These are phyloP conservation scores for Grammomys dolichurus DNA, from an alignment of 2,113 vertebrate genomes.

Conservation along the genomic window DNA sequence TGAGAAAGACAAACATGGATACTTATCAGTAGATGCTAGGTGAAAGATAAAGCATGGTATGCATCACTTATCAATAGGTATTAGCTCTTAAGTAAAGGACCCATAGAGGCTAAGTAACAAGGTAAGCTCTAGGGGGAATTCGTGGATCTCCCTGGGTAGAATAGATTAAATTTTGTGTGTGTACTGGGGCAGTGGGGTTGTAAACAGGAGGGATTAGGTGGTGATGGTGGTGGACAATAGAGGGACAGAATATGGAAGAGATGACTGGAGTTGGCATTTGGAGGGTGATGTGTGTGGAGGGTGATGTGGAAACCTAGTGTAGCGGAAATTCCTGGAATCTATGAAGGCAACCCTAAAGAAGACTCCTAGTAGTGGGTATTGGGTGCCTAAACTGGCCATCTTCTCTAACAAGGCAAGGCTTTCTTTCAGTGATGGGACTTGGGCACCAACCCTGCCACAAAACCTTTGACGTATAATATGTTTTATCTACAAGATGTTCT, in stretches of 20 bases:
- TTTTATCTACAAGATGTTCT: background rate
- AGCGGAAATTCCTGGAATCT: background rate
- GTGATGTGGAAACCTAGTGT: background rate
- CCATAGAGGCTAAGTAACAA: background rate
- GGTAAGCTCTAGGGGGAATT: background rate
- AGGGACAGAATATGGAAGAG: background rate
- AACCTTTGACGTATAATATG: background rate
- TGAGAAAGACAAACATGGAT: background rate
- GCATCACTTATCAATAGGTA: background rate
- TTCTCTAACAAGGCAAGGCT: background rate
- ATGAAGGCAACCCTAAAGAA: background rate
- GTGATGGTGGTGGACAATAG: background rate
- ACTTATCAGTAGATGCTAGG: background rate
- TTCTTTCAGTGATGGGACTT: background rate
- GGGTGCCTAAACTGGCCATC: background rate
- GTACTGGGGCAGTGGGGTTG: background rate
- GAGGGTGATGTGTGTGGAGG: background rate
- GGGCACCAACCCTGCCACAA: background rate
- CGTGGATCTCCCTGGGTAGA: background rate
- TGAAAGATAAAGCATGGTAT: background rate
- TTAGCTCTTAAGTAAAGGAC: background rate
- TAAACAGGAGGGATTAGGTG: background rate
- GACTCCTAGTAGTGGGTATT: background rate
- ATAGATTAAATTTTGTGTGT: background rate
- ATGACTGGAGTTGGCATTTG: background rate